Base-by-base conservation (phyloP, 2,888 invertebrate genomes). In the Mellilla xanthometata region DNA sequence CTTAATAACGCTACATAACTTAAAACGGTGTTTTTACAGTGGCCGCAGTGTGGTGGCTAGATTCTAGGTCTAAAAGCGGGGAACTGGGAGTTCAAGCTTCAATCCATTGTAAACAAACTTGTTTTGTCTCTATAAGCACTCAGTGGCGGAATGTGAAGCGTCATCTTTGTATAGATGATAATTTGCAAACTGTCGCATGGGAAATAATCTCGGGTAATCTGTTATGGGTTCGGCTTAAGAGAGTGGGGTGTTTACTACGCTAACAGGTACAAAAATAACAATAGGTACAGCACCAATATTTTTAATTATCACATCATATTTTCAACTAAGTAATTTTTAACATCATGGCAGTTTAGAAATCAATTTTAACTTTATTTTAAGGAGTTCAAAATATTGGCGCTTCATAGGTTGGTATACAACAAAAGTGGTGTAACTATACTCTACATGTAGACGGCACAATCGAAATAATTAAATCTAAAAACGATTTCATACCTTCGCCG, bases 221-320 rank as follows among this genome's bases (percentile, higher is more conserved):
- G 85, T 85, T 85, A 84, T 68, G 87, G 89, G 88, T 89, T 88
- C 88, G 88, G 88, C 87, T 87, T 83, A 66, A 88, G 85, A 87
- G 85, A 85, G 79, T 78, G 81, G 83, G 85, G 75, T 74, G 77
- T 85, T 80, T 74, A 68, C 84, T 83, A 81, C 72, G 54, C 60
- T 71, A 63, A 66, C 60, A 66, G 66, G 72, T 57, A 65, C 68
- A 71, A 70, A 60, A 62, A 55, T 62, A 36, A 10, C 27, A 36
- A 19, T 29, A 36, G 26, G 12, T 15, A 62, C 52, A 43, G 57
- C 60, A 61, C 59, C 58, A 60, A 67, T 60, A 69, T 72, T 58
- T 30, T 26, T 53, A 56, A 58, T 62, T 3, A 24, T 24, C 15
- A 5, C 15, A 19, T 6, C 15, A 19, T 19, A 19, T 19, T 5